Evolutionary conservation across 2,113 vertebrate genomes (phyloP).

Genomic region (Varanus komodoensis): DNA sequence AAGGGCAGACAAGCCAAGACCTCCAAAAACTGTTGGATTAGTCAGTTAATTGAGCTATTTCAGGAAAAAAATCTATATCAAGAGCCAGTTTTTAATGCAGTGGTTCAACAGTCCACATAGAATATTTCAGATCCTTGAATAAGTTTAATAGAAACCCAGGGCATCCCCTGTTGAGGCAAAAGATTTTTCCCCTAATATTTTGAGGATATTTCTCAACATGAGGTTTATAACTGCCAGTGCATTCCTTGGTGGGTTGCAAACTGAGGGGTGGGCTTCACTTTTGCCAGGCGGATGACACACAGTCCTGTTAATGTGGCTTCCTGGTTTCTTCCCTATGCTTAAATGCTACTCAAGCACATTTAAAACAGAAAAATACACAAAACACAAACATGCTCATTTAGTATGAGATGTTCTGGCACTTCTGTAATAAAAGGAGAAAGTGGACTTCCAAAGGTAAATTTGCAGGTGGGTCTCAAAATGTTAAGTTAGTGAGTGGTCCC

Average conservation of each 20-base stretch:
- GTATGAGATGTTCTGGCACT: too few species aligned
- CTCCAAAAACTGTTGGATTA: background rate
- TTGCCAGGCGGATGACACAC: background rate
- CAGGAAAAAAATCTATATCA: background rate
- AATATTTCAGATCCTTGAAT: background rate
- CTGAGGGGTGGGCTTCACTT: background rate
- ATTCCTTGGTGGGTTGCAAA: background rate
- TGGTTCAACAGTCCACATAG: background rate
- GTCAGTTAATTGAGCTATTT: background rate
- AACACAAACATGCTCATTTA: too few species aligned
- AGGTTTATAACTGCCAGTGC: background rate
- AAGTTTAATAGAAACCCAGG: background rate
- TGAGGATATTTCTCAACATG: background rate
- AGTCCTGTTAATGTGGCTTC: background rate
- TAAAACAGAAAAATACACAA: too few species aligned
- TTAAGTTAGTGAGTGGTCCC: too few species aligned
- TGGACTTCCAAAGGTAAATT: too few species aligned
- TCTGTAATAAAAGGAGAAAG: too few species aligned
- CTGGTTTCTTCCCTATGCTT: background rate
- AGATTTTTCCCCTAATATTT: background rate
- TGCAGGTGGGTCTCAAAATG: too few species aligned
- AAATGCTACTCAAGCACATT: background rate
- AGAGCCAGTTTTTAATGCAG: background rate
- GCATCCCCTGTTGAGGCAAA: background rate
- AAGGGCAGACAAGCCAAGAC: background rate